phyloP scores from a whole-genome alignment of 2,888 invertebrate species.

The Brachylomia viminalis region DNA sequence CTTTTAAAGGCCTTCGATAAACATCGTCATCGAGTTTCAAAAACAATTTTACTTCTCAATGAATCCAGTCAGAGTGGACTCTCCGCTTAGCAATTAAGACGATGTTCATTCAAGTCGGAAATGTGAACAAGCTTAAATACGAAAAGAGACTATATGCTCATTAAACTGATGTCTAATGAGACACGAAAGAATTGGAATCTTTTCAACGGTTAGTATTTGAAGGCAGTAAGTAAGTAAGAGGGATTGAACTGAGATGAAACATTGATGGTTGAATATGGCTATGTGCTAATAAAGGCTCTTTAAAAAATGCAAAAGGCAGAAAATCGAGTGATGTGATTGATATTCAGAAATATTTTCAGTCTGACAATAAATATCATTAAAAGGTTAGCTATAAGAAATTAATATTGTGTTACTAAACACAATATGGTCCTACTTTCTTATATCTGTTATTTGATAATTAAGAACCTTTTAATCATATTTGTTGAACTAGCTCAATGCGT shows the following conservation, averaged over 20 bases:
- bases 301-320: background rate
- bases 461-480: no score
- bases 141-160: conserved; percentile 10
- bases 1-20: conserved; percentile 8
- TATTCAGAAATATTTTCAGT: background rate
- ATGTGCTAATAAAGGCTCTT: no score
- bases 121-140: background rate
- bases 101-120: conserved; percentile 5
- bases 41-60: conserved; percentile 18
- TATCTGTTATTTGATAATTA: no score
- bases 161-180: conserved; percentile 9
- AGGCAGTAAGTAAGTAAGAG: conserved; percentile 20
- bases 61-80: background rate
- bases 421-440: no score
- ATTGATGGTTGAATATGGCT: conserved; percentile 8
- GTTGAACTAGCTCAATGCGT: background rate
- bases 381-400: no score
- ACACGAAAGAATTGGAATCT: conserved; percentile 16
- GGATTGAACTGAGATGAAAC: conserved; percentile 4
- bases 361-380: background rate
- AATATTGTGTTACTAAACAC: background rate
- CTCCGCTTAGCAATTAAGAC: conserved; percentile 5
- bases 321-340: background rate
- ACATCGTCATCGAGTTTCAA: conserved; percentile 2
- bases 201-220: conserved; percentile 1